A percentile compares a stretch with the other conserved stretches of the same genome.
phyloP scores from a whole-genome alignment of 2,113 vertebrate genomes.

The Pagrus major region DNA sequence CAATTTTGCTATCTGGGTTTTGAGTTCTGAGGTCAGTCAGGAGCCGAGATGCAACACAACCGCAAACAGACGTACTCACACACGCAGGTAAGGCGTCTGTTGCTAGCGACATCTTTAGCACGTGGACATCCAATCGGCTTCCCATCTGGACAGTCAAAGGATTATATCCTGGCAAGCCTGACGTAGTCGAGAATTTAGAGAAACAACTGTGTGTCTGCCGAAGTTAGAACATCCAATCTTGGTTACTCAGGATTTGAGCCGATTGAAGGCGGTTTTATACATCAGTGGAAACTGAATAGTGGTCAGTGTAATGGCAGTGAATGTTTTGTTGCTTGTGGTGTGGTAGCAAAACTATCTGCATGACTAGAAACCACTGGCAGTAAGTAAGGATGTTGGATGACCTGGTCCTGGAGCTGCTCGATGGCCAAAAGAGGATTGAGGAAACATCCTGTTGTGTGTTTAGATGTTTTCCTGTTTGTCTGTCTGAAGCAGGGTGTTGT shows the following conservation, averaged over 20 bases:
- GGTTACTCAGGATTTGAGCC: too few relatives aligned
- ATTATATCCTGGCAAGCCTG: too few relatives aligned
- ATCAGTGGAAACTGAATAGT: too few relatives aligned
- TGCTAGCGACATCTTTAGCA: too few relatives aligned
- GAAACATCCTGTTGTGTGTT: neutral
- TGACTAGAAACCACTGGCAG: neutral
- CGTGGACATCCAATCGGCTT: too few relatives aligned
- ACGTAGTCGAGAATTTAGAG: too few relatives aligned
- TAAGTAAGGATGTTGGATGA: neutral
- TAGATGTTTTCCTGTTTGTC: neutral
- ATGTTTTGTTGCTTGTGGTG: neutral
- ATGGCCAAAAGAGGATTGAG: neutral
- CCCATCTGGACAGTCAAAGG: too few relatives aligned
- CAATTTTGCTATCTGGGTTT: too few relatives aligned
- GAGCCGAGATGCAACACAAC: neutral
- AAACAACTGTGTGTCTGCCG: too few relatives aligned
- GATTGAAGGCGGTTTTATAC: too few relatives aligned
- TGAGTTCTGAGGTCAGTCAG: neutral
- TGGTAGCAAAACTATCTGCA: neutral
- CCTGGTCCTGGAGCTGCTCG: neutral
- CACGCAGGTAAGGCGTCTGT: neutral
- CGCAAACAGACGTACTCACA: neutral
- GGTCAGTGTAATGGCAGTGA: neutral
- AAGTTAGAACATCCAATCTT: too few relatives aligned
- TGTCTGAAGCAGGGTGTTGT: neutral